These are phyloP conservation scores for Lasioglossum malachurum DNA, from an alignment of 2,888 invertebrate genomes.

Conservation along the genomic window DNA sequence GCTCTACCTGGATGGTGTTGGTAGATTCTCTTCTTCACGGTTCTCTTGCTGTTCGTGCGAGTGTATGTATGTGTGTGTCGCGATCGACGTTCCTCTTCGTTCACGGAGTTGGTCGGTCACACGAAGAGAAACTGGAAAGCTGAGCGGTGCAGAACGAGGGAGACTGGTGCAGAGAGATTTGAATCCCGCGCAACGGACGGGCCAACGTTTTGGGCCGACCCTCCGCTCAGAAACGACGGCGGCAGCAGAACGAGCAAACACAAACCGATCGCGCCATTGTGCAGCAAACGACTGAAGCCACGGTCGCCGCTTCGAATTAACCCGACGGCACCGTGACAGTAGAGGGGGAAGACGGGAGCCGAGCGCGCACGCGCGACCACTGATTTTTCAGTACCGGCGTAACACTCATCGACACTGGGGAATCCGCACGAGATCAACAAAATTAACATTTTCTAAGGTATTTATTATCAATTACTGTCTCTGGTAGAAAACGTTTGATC, in stretches of 20 bases:
- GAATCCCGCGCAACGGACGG: constrained; percentile 80
- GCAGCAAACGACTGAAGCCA: constrained; percentile 80
- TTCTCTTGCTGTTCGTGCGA: constrained; percentile 23
- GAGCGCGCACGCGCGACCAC: constrained; percentile 41
- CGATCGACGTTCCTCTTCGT: constrained; percentile 42
- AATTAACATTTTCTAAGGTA: not conserved
- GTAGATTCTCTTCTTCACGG: constrained; percentile 36
- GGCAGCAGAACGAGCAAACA: constrained; percentile 72
- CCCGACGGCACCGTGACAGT: not conserved
- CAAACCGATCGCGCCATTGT: constrained; percentile 81
- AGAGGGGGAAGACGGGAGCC: not conserved
- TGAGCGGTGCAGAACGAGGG: constrained; percentile 62
- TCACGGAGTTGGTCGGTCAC: constrained; percentile 11
- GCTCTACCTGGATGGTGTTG: constrained; percentile 42
- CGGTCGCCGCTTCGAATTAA: constrained; percentile 50
- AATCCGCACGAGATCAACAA: not conserved
- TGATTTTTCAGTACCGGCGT: constrained; percentile 48
- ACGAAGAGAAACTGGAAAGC: constrained; percentile 35
- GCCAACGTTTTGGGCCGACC: constrained; percentile 82
- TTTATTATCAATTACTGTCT: not conserved
- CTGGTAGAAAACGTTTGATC: not conserved
- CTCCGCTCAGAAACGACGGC: constrained; percentile 84
- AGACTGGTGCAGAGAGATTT: constrained; percentile 64
- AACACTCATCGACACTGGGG: not conserved
- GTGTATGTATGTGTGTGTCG: not conserved